Evolutionary conservation across 1,140 invertebrate species (phyloP).

Genomic region (Drosophila sp.): DNA sequence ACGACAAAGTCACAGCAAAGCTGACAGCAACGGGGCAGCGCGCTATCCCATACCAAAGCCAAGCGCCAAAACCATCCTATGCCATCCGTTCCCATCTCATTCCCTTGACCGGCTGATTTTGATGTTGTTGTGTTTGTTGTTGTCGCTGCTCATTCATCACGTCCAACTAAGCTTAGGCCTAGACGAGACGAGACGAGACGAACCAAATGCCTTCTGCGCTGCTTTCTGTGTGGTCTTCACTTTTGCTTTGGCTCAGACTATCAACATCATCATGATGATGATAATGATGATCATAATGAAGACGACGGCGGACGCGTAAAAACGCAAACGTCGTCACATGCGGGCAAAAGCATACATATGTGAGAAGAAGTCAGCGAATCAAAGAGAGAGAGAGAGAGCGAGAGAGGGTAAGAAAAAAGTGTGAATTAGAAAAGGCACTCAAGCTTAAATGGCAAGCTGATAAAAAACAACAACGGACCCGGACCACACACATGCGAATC

Average conservation of each 20-base stretch:
- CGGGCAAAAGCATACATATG: constrained; percentile 33
- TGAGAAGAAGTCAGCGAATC: constrained; percentile 1
- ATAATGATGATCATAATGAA: not conserved
- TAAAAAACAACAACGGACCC: constrained; percentile 45
- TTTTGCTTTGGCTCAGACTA: constrained; percentile 10
- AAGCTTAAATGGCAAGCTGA: constrained; percentile 72
- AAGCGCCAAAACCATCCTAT: not conserved
- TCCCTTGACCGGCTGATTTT: constrained; percentile 28
- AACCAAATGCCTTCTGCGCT: constrained; percentile 23
- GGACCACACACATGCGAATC: constrained; percentile 57
- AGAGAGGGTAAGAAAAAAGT: constrained; percentile 54
- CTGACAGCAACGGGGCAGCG: constrained; percentile 65
- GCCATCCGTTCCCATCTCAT: constrained; percentile 13
- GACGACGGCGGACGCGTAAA: constrained; percentile 38
- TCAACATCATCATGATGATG: not conserved
- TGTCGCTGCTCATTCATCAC: constrained; percentile 70
- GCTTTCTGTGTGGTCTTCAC: constrained; percentile 62
- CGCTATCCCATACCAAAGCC: not conserved
- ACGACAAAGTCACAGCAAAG: constrained; percentile 76
- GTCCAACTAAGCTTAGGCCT: constrained; percentile 55
- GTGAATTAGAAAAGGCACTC: constrained; percentile 80
- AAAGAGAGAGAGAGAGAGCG: not conserved
- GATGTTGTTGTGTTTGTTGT: constrained; percentile 47
- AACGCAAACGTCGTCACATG: constrained; percentile 56
- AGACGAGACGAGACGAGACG: constrained; percentile 40